A percentile compares a stretch with the other conserved stretches of the same genome.
Conservation (phyloP, 53 echinoderm and acorn worm genomes). For the Echinarachnius parma region DNA sequence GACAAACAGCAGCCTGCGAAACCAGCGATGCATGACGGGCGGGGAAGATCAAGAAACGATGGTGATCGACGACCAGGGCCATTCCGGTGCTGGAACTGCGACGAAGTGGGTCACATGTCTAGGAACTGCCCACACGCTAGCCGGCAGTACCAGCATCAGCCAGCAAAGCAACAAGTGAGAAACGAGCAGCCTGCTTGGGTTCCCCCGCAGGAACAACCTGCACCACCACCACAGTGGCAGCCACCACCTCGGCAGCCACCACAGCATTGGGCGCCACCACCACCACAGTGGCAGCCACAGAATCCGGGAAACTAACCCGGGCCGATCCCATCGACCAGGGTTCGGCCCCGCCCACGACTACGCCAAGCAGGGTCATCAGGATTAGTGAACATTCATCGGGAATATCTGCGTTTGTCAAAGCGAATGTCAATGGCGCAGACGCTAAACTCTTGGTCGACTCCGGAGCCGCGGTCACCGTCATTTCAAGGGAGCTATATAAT, state of each 20-base stretch:
- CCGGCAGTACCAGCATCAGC: no score
- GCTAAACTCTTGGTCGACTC: conserved; percentile 36
- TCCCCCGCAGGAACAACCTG: no score
- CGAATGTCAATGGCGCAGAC: no score
- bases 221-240: neutral
- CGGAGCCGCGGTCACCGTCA: conserved; percentile 32
- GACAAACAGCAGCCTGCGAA: neutral
- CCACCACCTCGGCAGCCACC: neutral
- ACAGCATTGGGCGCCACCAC: neutral
- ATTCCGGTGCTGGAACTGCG: conserved; percentile 2
- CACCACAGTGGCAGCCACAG: neutral
- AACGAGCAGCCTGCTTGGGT: no score
- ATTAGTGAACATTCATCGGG: conserved; percentile 4
- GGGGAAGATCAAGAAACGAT: neutral
- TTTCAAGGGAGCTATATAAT: conserved; percentile 6
- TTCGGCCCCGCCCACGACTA: neutral
- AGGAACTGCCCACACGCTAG: no score
- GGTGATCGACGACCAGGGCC: conserved; percentile 6
- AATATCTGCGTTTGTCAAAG: neutral
- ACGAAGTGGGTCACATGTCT: neutral
- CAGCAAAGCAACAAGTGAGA: no score
- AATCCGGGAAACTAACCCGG: conserved; percentile 25
- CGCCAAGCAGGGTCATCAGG: neutral
- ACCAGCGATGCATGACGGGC: neutral
- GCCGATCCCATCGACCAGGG: conserved; percentile 34